Conservation (phyloP, 2,113 vertebrate genomes). For the Scortum barcoo region DNA sequence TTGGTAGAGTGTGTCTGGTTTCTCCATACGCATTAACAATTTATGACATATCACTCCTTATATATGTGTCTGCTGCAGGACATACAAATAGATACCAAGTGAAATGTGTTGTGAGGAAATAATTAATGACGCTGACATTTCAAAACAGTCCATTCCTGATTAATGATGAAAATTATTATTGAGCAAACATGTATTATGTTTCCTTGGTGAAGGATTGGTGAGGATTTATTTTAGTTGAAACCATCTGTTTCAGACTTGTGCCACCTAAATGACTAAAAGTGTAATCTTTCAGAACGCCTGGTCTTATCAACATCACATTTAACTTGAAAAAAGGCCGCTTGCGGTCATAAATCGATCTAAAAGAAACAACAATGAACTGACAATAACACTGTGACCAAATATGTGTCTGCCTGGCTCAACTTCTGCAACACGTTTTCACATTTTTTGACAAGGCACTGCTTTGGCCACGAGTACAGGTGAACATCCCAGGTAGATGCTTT, state of each 20-base stretch:
- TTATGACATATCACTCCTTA: conserved; percentile 82
- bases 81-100: conserved; percentile 44
- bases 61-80: conserved; percentile 77
- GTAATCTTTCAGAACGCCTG: neutral
- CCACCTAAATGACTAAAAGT: neutral
- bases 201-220: neutral
- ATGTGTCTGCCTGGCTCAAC: neutral
- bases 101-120: neutral
- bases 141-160: conserved; percentile 2
- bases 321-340: neutral
- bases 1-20: no score
- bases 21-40: conserved; percentile 89
- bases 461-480: neutral
- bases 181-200: conserved; percentile 6
- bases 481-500: neutral
- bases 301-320: neutral
- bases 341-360: no score
- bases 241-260: neutral
- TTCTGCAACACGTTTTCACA: neutral
- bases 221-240: neutral
- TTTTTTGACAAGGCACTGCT: neutral
- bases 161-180: conserved; percentile 20
- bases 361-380: no score
- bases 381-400: neutral
- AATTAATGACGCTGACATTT: conserved; percentile 37